phyloP scores from a whole-genome alignment of 2,888 invertebrate species.

The Rhamnusium bicolor region DNA sequence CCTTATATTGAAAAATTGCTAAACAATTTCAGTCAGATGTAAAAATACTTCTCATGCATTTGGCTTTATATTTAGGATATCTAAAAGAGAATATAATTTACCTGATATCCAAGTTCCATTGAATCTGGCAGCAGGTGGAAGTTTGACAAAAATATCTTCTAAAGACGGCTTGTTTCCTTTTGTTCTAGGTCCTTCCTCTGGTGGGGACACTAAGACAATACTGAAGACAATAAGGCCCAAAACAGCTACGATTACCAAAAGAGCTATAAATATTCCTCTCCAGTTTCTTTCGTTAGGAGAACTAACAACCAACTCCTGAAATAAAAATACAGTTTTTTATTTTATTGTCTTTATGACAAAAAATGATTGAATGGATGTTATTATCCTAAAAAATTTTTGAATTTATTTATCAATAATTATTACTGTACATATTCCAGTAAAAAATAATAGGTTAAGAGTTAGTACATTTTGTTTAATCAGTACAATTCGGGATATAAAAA shows the following conservation, averaged over 20 bases:
- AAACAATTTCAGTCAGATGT: too few species aligned
- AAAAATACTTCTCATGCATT: too few species aligned
- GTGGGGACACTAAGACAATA: slow-evolving; percentile 90
- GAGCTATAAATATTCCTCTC: slow-evolving; percentile 93
- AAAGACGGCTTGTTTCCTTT: slow-evolving; percentile 80
- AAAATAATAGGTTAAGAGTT: too few species aligned
- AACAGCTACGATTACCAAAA: slow-evolving; percentile 91
- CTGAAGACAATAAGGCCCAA: slow-evolving; percentile 92
- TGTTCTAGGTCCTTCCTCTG: slow-evolving; percentile 80
- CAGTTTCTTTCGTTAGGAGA: slow-evolving; percentile 93
- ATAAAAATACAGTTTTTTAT: slow-evolving; percentile 51
- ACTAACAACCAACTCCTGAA: slow-evolving; percentile 90
- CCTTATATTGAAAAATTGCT: too few species aligned
- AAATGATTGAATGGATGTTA: too few species aligned
- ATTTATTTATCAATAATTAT: too few species aligned
- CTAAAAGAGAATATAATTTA: slow-evolving; percentile 64
- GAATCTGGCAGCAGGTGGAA: slow-evolving; percentile 74
- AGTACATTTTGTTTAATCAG: too few species aligned
- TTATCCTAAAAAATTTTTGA: too few species aligned
- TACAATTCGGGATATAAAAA: too few species aligned
- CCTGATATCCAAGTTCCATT: slow-evolving; percentile 86
- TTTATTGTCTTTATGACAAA: too few species aligned
- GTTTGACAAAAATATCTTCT: slow-evolving; percentile 77
- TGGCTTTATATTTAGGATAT: too few species aligned
- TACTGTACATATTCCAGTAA: too few species aligned